Percentiles rank a stretch among this genome's conserved stretches.
Evolutionary conservation across 2,797 vertebrate genomes (phyloP).

Genomic region (Melanotaenia boesemani): DNA sequence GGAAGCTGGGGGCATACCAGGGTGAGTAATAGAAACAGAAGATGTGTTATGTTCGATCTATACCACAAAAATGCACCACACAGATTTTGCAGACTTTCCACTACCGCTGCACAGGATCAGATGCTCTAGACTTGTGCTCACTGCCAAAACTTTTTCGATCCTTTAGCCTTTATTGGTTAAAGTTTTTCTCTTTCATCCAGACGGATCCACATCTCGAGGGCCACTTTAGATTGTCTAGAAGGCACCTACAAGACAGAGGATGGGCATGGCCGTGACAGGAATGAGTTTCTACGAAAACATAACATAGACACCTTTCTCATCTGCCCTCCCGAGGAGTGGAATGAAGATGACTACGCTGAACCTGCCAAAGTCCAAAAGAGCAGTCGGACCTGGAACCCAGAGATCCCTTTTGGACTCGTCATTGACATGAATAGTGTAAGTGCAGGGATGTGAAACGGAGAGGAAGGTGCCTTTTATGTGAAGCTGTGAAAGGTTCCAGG

Average conservation of each 20-base stretch:
- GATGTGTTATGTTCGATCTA: background rate
- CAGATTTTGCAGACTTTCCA: background rate
- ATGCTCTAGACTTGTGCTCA: background rate
- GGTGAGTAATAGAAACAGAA: conserved; percentile 82
- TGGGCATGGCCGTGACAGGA: conserved; percentile 92
- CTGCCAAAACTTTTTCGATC: background rate
- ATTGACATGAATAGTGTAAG: conserved; percentile 94
- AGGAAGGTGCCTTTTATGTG: background rate
- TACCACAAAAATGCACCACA: conserved; percentile 1
- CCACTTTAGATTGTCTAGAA: conserved; percentile 80
- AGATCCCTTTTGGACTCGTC: conserved; percentile 88
- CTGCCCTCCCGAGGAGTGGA: conserved; percentile 87
- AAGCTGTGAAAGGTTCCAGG: background rate
- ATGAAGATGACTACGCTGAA: conserved; percentile 67
- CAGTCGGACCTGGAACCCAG: conserved; percentile 85
- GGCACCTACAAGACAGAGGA: conserved; percentile 87
- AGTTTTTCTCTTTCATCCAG: conserved; percentile 52
- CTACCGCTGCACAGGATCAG: background rate
- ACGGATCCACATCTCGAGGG: conserved; percentile 85
- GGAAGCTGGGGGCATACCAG: conserved; percentile 97
- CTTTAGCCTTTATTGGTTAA: background rate
- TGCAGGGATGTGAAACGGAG: conserved; percentile 21
- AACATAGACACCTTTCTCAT: conserved; percentile 97
- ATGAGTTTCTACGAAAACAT: conserved; percentile 93
- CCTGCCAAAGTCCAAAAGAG: conserved; percentile 78